Conservation (phyloP, 2,113 vertebrate species). For the Tragelaphus imberbis region DNA sequence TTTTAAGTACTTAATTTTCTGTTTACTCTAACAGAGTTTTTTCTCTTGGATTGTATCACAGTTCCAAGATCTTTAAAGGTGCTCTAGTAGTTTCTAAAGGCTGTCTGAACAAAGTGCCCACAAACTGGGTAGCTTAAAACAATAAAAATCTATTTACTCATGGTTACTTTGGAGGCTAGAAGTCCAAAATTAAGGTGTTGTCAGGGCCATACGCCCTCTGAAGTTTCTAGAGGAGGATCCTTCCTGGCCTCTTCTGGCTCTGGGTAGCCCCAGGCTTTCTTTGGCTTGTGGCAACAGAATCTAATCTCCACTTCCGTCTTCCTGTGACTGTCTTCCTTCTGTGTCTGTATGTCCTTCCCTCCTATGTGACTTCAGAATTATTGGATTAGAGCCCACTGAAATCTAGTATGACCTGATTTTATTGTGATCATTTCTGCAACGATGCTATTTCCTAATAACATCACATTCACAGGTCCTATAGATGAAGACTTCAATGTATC, state of each 20-base stretch:
- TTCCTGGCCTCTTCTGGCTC: neutral
- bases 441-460: neutral
- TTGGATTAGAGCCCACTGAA: neutral
- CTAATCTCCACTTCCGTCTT: neutral
- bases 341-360: neutral
- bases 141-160: neutral
- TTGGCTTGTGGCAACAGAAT: neutral
- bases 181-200: neutral
- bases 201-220: neutral
- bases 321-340: neutral
- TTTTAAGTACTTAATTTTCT: neutral
- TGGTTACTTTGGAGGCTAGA: neutral
- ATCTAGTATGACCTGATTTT: neutral
- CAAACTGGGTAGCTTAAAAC: neutral
- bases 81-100: neutral
- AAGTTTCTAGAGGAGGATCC: neutral
- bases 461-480: neutral
- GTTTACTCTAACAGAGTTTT: neutral
- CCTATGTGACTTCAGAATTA: neutral
- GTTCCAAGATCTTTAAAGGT: neutral
- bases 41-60: neutral
- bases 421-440: neutral
- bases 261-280: neutral
- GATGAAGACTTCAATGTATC: neutral
- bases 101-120: neutral